Conservation (phyloP, 2,113 vertebrate species). For the Centropus bengalensis region DNA sequence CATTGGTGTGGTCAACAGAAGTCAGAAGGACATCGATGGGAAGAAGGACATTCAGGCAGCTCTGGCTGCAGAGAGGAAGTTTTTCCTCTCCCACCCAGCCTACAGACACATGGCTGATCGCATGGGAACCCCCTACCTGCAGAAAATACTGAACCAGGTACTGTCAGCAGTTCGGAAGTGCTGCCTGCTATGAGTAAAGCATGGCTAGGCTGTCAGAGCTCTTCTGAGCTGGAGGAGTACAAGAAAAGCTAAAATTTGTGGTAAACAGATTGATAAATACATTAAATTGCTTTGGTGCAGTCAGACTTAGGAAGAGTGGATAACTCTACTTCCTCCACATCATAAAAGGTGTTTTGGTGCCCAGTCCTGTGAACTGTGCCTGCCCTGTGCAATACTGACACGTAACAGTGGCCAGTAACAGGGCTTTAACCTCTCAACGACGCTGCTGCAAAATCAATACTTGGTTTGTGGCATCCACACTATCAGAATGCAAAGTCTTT, state of each 20-base stretch:
- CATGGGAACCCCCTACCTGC: slow-evolving; percentile 96
- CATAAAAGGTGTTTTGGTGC: not conserved
- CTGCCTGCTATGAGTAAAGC: not conserved
- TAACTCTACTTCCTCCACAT: not conserved
- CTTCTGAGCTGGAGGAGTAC: not conserved
- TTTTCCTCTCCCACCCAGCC: slow-evolving; percentile 93
- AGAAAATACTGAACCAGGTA: slow-evolving; percentile 98
- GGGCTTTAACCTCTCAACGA: not conserved
- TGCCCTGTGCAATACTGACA: not conserved
- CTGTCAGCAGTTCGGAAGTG: not conserved
- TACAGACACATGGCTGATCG: slow-evolving; percentile 98
- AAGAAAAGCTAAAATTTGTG: not conserved
- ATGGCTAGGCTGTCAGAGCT: not conserved
- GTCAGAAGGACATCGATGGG: slow-evolving; percentile 98
- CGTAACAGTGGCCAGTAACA: not conserved
- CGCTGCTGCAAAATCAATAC: not conserved
- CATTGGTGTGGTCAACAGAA: slow-evolving; percentile 96
- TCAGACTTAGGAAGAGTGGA: not conserved
- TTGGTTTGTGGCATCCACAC: not conserved
- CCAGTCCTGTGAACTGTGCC: not conserved
- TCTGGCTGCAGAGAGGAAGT: slow-evolving; percentile 94
- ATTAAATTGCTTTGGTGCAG: not conserved
- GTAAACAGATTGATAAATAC: not conserved
- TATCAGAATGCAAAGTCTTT: not conserved
- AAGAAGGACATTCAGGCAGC: slow-evolving; percentile 95